These are phyloP conservation scores for Scolopax rusticola DNA, from an alignment of 2,797 vertebrate genomes.

Conservation along the genomic window DNA sequence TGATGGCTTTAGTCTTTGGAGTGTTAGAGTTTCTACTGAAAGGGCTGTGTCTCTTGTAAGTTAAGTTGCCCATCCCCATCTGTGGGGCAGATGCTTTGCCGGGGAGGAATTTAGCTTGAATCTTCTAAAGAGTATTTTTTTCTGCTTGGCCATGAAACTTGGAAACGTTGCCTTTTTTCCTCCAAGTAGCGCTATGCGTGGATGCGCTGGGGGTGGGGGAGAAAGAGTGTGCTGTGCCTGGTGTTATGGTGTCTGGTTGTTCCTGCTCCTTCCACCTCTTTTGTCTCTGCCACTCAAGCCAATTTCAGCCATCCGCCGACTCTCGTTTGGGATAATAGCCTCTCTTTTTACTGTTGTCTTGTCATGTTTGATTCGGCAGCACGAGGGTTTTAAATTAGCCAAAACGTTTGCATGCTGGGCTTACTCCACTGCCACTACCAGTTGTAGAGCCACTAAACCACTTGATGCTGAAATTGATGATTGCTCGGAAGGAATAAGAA, in stretches of 20 bases:
- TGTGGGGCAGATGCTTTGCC: neutral
- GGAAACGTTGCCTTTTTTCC: neutral
- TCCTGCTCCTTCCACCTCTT: conserved; percentile 57
- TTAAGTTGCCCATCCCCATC: neutral
- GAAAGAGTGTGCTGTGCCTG: neutral
- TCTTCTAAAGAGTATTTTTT: neutral
- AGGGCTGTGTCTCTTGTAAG: neutral
- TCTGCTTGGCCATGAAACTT: neutral
- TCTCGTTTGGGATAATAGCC: conserved; percentile 81
- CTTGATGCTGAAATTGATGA: conserved; percentile 80
- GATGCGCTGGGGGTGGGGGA: neutral
- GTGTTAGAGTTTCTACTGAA: neutral
- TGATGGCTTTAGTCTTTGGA: neutral
- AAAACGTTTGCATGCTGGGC: conserved; percentile 77
- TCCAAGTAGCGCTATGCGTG: neutral
- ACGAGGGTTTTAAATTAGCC: conserved; percentile 82
- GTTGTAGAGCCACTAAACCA: conserved; percentile 66
- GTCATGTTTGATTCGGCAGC: conserved; percentile 80
- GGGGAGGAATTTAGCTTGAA: neutral
- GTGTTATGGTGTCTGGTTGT: conserved; percentile 60
- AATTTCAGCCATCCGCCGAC: conserved; percentile 71
- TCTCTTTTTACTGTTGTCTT: conserved; percentile 78
- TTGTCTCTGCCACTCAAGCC: conserved; percentile 77
- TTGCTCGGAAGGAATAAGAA: conserved; percentile 76
- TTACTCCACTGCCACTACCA: conserved; percentile 59